Evolutionary conservation across 2,888 invertebrate species (phyloP).

Genomic region (Scelioninae gen. 2): DNA sequence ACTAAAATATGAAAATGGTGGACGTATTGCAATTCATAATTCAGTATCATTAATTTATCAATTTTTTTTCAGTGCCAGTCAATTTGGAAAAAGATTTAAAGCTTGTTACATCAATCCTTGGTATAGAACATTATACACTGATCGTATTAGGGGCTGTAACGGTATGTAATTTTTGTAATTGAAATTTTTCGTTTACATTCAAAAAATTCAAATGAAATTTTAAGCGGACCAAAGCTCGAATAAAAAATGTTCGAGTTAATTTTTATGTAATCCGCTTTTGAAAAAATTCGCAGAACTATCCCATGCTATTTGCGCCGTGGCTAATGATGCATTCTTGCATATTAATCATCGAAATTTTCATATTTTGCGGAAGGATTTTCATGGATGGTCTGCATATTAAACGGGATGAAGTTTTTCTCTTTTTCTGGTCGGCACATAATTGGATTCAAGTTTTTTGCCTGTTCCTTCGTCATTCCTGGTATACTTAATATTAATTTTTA

Average conservation of each 20-base stretch:
- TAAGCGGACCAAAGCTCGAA: no score
- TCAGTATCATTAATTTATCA: background rate
- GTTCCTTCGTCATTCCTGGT: conserved; percentile 68
- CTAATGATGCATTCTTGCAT: conserved; percentile 73
- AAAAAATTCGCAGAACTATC: conserved; percentile 68
- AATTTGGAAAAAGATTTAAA: conserved; percentile 72
- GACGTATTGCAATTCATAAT: no score
- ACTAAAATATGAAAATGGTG: no score
- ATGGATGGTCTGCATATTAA: conserved; percentile 71
- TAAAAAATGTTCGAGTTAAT: no score
- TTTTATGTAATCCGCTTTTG: conserved; percentile 12
- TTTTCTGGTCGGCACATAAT: conserved; percentile 69
- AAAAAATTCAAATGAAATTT: conserved; percentile 46
- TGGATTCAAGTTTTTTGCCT: conserved; percentile 74
- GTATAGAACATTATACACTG: conserved; percentile 72
- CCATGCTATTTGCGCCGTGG: conserved; percentile 73
- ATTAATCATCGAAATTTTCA: conserved; percentile 69
- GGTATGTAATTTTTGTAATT: conserved; percentile 63
- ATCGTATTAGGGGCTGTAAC: conserved; percentile 72
- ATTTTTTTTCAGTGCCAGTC: conserved; percentile 63
- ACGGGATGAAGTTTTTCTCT: conserved; percentile 70
- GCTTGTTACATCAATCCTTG: conserved; percentile 73
- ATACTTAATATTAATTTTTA: conserved; percentile 35
- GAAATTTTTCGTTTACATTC: no score
- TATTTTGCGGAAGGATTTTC: conserved; percentile 70